Conservation (phyloP, 2,113 vertebrate genomes). For the Coryphaenoides rupestris region DNA sequence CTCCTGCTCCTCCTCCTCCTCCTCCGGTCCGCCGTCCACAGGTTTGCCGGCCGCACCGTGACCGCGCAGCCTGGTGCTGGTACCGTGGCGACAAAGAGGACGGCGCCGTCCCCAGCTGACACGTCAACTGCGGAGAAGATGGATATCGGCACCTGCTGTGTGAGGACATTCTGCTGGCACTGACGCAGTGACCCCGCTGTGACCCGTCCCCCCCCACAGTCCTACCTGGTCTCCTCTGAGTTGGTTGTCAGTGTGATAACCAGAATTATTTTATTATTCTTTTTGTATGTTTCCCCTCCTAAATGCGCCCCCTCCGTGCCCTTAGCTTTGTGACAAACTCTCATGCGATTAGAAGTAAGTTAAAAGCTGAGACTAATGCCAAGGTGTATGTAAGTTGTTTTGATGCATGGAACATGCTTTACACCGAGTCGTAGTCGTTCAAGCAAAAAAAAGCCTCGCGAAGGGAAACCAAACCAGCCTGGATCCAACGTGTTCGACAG, state of each 20-base stretch:
- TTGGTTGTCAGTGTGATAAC: conserved; percentile 16
- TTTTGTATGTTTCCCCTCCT: not conserved
- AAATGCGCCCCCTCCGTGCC: no score
- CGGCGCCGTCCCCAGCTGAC: conserved; percentile 77
- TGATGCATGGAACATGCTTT: conserved; percentile 38
- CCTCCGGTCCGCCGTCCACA: conserved; percentile 60
- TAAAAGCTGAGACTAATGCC: conserved; percentile 7
- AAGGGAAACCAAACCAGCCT: no score
- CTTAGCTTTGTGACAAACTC: not conserved
- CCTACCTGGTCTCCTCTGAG: not conserved
- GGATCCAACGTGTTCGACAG: no score
- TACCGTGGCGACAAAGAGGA: conserved; percentile 79
- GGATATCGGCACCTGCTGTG: conserved; percentile 95
- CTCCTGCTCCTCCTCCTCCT: conserved; percentile 52
- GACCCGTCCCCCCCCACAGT: not conserved
- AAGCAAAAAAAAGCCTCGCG: no score
- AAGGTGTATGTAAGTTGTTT: conserved; percentile 6
- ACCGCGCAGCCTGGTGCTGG: conserved; percentile 87
- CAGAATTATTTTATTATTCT: conserved; percentile 17
- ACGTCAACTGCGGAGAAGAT: conserved; percentile 97
- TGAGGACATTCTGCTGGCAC: conserved; percentile 87
- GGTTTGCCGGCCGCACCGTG: conserved; percentile 90
- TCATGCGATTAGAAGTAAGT: not conserved
- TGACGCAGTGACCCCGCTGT: conserved; percentile 77
- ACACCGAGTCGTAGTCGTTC: not conserved